Percentiles rank a stretch among this genome's conserved stretches.
Evolutionary conservation across 2,888 invertebrate genomes (phyloP).

Genomic region (Chrysomela aeneicollis): DNA sequence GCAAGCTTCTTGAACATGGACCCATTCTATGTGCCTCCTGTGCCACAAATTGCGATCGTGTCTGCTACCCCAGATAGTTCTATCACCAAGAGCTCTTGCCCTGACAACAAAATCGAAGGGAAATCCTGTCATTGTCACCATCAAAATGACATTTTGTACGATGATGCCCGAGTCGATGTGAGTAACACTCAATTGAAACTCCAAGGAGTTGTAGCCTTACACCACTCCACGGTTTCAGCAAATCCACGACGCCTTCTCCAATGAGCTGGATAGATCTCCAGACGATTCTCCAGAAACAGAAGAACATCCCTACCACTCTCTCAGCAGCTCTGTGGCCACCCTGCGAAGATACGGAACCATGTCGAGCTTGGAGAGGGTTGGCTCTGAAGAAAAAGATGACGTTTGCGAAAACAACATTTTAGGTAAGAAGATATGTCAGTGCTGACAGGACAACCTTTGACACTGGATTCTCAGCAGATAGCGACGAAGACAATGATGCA

Average conservation of each 20-base stretch:
- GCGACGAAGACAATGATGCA: slow-evolving; percentile 43
- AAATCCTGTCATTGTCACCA: slow-evolving; percentile 41
- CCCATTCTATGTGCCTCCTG: slow-evolving; percentile 61
- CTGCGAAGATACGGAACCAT: slow-evolving; percentile 72
- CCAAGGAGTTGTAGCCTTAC: too few relatives aligned
- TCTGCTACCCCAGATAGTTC: slow-evolving; percentile 51
- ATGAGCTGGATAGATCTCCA: slow-evolving; percentile 70
- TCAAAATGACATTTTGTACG: not conserved
- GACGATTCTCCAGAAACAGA: slow-evolving; percentile 76
- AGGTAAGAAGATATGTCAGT: slow-evolving; percentile 33
- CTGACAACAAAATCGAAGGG: slow-evolving; percentile 28
- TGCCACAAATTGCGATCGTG: slow-evolving; percentile 47
- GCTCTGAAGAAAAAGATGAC: slow-evolving; percentile 66
- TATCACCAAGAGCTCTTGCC: slow-evolving; percentile 29
- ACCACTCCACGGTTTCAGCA: not conserved
- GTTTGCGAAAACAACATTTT: slow-evolving; percentile 59
- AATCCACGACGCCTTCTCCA: slow-evolving; percentile 44
- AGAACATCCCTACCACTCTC: slow-evolving; percentile 77
- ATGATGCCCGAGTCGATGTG: not conserved
- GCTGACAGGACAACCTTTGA: too few relatives aligned
- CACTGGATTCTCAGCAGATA: slow-evolving; percentile 27
- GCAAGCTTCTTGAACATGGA: slow-evolving; percentile 67
- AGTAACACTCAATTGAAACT: not conserved
- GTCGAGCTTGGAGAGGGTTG: slow-evolving; percentile 75
- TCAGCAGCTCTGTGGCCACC: slow-evolving; percentile 67